Conservation (phyloP, 2,113 vertebrate species). For the Psophia crepitans region DNA sequence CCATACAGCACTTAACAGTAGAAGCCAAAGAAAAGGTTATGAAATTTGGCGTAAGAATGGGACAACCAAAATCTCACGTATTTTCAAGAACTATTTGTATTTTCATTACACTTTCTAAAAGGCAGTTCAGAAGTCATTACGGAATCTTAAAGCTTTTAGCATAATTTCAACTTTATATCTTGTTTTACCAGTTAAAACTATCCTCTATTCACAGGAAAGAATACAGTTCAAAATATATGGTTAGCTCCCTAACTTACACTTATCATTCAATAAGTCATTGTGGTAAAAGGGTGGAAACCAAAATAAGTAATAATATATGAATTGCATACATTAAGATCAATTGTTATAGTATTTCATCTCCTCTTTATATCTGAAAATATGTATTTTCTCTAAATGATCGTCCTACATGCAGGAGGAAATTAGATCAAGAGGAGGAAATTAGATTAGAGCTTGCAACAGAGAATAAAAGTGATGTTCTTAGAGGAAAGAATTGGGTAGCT, state of each 20-base stretch:
- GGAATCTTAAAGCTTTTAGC: not conserved
- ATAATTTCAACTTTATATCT: not conserved
- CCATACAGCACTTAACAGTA: not conserved
- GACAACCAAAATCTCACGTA: not conserved
- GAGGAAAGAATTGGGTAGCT: not conserved
- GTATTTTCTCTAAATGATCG: not conserved
- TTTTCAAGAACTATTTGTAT: not conserved
- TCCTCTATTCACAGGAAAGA: not conserved
- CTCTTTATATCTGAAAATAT: not conserved
- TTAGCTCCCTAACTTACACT: constrained; percentile 29
- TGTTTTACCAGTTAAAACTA: constrained; percentile 16
- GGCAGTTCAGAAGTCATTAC: not conserved
- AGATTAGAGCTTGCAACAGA: not conserved
- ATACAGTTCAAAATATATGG: not conserved
- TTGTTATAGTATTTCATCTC: not conserved
- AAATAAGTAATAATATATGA: not conserved
- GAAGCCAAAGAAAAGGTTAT: not conserved
- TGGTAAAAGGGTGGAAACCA: not conserved
- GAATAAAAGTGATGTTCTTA: not conserved
- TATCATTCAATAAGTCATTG: not conserved
- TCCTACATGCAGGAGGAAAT: not conserved
- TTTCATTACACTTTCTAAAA: not conserved
- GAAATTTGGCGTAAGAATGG: not conserved
- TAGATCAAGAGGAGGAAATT: not conserved
- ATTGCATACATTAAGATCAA: not conserved